Evolutionary conservation across 2,113 vertebrate species (phyloP).

Genomic region (Prunella himalayana): DNA sequence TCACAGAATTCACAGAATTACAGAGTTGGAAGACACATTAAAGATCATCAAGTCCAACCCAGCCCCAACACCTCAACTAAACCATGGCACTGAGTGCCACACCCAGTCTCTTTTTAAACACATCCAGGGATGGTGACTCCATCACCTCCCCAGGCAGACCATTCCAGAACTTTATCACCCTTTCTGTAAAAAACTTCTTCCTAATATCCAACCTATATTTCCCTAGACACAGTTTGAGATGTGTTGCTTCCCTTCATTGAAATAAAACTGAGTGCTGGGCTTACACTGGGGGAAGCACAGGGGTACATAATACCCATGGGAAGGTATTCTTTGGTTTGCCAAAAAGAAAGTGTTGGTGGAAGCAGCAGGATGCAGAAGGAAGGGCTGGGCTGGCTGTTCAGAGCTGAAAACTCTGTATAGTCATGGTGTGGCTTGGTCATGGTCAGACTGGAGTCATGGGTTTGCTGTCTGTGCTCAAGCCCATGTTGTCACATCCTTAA

Average conservation of each 20-base stretch:
- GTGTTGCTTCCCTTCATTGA: background rate
- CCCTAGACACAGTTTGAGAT: too few relatives aligned
- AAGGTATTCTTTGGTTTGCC: background rate
- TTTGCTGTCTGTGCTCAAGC: background rate
- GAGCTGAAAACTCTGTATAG: background rate
- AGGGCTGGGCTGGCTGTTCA: background rate
- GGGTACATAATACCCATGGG: rapidly evolving
- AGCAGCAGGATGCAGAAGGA: background rate
- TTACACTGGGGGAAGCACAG: background rate
- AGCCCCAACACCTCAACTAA: too few relatives aligned
- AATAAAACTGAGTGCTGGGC: background rate
- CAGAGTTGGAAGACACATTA: too few relatives aligned
- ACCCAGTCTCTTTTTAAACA: too few relatives aligned
- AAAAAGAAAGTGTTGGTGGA: background rate
- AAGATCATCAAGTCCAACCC: too few relatives aligned
- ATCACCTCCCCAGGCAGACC: too few relatives aligned
- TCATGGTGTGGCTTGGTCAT: background rate
- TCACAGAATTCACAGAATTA: too few relatives aligned
- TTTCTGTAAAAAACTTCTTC: too few relatives aligned
- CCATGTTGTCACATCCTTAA: background rate
- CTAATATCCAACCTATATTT: too few relatives aligned
- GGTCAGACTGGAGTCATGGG: rapidly evolving
- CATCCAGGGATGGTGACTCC: too few relatives aligned
- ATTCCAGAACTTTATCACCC: too few relatives aligned
- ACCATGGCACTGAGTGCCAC: too few relatives aligned